Evolutionary conservation across 2,888 invertebrate genomes (phyloP).

Genomic region (Spodoptera littoralis): DNA sequence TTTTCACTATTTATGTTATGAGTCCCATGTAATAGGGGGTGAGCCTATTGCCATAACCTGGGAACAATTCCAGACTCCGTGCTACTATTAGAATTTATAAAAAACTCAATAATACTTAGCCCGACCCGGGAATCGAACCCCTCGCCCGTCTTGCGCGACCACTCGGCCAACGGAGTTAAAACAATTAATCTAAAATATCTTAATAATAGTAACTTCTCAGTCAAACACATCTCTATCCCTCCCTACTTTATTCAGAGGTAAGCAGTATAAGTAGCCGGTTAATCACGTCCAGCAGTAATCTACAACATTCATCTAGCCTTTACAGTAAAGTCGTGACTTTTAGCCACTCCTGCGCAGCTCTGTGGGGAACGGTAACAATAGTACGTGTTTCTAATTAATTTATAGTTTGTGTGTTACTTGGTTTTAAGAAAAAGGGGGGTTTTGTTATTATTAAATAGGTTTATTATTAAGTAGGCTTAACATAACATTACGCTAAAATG

Average conservation of each 20-base stretch:
- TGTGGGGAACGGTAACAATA: slow-evolving; percentile 35
- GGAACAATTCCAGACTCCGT: too few species aligned
- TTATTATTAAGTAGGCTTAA: too few species aligned
- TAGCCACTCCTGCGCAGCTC: slow-evolving; percentile 44
- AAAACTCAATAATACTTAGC: too few species aligned
- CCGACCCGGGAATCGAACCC: too few species aligned
- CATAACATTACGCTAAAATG: too few species aligned
- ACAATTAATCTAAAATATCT: background rate
- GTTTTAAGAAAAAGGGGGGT: background rate
- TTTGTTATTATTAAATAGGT: too few species aligned
- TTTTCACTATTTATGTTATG: too few species aligned
- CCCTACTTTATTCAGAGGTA: slow-evolving; percentile 2
- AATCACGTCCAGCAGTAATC: slow-evolving; percentile 42
- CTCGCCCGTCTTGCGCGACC: too few species aligned
- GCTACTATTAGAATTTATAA: too few species aligned
- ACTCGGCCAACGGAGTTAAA: too few species aligned
- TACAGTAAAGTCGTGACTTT: slow-evolving; percentile 43
- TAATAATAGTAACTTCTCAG: background rate
- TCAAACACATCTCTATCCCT: background rate
- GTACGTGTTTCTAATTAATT: slow-evolving; percentile 43
- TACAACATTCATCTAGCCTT: slow-evolving; percentile 9
- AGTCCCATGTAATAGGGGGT: too few species aligned
- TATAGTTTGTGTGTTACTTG: slow-evolving; percentile 6
- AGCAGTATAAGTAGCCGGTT: slow-evolving; percentile 23
- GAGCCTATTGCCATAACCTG: too few species aligned